Base-by-base conservation (phyloP, 1,140 invertebrate genomes). In the Scaptomyza montana region DNA sequence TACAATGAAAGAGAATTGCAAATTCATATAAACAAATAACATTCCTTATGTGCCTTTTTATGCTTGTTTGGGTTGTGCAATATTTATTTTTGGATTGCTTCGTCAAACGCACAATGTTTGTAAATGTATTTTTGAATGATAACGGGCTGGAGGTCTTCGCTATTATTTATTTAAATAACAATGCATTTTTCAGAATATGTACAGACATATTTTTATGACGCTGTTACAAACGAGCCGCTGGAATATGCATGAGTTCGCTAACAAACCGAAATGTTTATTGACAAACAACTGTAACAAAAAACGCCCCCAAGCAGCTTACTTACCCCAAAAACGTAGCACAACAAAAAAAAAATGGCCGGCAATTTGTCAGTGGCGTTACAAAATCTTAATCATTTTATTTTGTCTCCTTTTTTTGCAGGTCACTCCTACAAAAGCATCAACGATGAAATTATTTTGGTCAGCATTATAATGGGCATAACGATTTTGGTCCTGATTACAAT, bases 391-490 rank as follows among this genome's bases (percentile, higher is more conserved):
- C 13, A 56, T 16, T 54, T 59, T 69, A n/a, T 75, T 41, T 60
- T 5, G 43, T 39, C 45, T 61, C n/a, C 71, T 25, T 72, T 13
- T 60, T 13, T 67, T 56, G 36, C 93, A 96, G 95, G 95, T 60
- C 94, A 95, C 81, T 95, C 95, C 33, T 95, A 95, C 74, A 95
- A 95, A 78, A 96, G 95, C 33, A 95, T 97, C 86, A 97, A 97
- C 91, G 96, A 97, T 90, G 96, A 96, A 90, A 96, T 97, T 77
- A 96, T 96, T 62, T 96, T 96, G 96, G 95, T 96, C 78, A 96
- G 95, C 92, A 96, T 97, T 77, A 95, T 95, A 47, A 96, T 97
- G 96, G 95, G 95, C 3, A 95, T 96, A 57, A 95, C 95, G 21
- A 97, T 97, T 74, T 94, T 95, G 4, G 93, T 97, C 0, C 93